Conservation (phyloP, 1,140 invertebrate genomes). For the Bemisia tabaci region DNA sequence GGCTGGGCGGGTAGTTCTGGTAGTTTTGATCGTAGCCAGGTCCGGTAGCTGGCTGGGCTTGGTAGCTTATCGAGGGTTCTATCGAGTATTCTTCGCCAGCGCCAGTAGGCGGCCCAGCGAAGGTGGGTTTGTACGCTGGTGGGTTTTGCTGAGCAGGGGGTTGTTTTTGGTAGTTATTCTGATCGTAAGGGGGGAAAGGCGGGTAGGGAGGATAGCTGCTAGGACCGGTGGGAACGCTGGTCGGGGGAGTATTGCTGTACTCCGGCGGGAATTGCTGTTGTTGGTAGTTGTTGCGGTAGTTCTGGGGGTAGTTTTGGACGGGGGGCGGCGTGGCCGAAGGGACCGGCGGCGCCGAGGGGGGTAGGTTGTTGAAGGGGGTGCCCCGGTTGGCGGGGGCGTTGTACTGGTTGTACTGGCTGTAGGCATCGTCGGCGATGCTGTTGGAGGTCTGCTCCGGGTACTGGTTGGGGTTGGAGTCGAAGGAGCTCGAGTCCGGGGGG, state of each 20-base stretch:
- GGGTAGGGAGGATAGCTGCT: not conserved
- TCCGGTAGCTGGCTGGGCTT: not conserved
- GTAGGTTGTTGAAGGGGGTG: not conserved
- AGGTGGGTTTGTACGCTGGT: not conserved
- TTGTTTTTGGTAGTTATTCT: not conserved
- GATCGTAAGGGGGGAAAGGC: not conserved
- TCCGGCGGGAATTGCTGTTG: not conserved
- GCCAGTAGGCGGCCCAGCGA: too few relatives aligned
- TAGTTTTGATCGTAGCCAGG: not conserved
- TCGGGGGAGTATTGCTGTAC: not conserved
- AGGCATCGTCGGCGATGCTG: not conserved
- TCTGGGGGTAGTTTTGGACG: not conserved
- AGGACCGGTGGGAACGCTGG: not conserved
- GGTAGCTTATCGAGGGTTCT: not conserved
- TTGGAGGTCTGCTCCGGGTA: not conserved
- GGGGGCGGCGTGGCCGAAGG: not conserved
- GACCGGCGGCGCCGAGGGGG: not conserved
- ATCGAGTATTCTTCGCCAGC: not conserved
- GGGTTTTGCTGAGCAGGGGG: not conserved
- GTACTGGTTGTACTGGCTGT: not conserved
- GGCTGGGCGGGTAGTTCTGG: not conserved
- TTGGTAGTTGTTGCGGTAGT: not conserved
- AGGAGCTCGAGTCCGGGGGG: not conserved
- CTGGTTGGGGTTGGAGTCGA: too few relatives aligned
- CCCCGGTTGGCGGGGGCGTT: not conserved